Base-by-base conservation (phyloP, 2,113 vertebrate genomes). In the Candoia aspera region DNA sequence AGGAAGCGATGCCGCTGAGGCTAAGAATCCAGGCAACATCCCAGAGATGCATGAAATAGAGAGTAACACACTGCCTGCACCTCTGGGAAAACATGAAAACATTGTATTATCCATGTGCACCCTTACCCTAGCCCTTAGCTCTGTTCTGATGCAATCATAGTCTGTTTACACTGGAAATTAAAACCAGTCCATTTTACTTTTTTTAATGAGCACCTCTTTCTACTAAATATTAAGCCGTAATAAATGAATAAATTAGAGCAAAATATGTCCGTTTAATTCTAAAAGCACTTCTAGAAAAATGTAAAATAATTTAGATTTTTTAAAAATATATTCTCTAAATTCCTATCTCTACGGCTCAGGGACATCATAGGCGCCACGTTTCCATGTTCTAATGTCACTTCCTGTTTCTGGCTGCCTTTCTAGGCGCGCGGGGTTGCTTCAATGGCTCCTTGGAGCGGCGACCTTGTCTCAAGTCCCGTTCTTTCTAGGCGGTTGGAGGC, bases 401-500 rank as follows among this genome's bases (percentile, higher is more conserved):
- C 84, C 90, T 17, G 8, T 4, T 6, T 6, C 12, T 8, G 10
- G 9, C 53, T 19, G 57, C 26, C 57, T 24, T 33, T 92, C 91
- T 89, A 92, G 91, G 87, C 64, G 11, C 26, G 2, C 5, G 23
- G 8, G 1, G n/a, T 29, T 29, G 37, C 83, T 58, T 89, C 23
- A 23, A 8, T 88, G 86, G 68, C 24, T 13, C 19, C 12, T 64
- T 17, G 11, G 19, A 2, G 42, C 17, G 2, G 49, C 21, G 8
- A 26, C 37, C 21, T 21, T 26, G 59, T 49, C 49, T 57, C 46
- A 10, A 17, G 0, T 1, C 53, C 54, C 8, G 60, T 29, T 88
- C 92, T 84, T 49, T 93, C 93, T 93, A 87, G 87, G 90, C 83
- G 26, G 1, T 21, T 0, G 73, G 54, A 46, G 19, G 92, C 54